These are phyloP conservation scores for Orthonyx spaldingii DNA, from an alignment of 2,113 vertebrate species.

Conservation along the genomic window DNA sequence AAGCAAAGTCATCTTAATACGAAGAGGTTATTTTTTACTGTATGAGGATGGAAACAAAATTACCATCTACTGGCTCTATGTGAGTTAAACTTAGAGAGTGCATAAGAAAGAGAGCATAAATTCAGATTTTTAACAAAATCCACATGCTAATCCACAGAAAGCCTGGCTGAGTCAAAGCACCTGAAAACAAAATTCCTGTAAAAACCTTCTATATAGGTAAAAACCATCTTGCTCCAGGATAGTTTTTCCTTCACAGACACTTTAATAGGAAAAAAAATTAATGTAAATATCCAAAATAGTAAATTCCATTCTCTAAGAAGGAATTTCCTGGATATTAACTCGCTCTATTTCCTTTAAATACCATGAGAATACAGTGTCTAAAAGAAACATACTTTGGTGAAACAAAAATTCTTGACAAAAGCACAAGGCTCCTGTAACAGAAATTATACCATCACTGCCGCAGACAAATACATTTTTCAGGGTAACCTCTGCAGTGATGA, in stretches of 20 bases:
- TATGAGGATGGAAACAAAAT: slow-evolving; percentile 56
- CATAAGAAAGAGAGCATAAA: neutral
- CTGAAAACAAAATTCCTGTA: slow-evolving; percentile 29
- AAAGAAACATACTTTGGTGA: neutral
- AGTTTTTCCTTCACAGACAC: neutral
- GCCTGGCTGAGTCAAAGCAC: neutral
- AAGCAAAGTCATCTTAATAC: slow-evolving; percentile 64
- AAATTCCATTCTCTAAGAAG: slow-evolving; percentile 45
- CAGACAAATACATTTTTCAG: neutral
- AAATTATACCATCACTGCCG: neutral
- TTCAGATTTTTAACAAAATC: slow-evolving; percentile 39
- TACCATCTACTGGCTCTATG: slow-evolving; percentile 17
- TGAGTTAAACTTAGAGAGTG: slow-evolving; percentile 43
- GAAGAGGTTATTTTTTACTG: slow-evolving; percentile 62
- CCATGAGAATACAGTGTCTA: slow-evolving; percentile 25
- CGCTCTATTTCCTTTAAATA: slow-evolving; percentile 36
- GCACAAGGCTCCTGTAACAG: neutral
- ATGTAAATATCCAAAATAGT: slow-evolving; percentile 20
- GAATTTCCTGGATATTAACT: slow-evolving; percentile 53
- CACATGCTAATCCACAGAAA: neutral
- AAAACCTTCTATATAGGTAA: slow-evolving; percentile 13
- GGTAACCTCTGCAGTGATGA: neutral
- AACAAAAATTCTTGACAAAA: neutral
- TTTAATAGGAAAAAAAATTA: neutral
- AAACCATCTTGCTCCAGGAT: neutral